These are phyloP conservation scores for Hypsopygia costalis DNA, from an alignment of 2,888 invertebrate species.

Conservation along the genomic window DNA sequence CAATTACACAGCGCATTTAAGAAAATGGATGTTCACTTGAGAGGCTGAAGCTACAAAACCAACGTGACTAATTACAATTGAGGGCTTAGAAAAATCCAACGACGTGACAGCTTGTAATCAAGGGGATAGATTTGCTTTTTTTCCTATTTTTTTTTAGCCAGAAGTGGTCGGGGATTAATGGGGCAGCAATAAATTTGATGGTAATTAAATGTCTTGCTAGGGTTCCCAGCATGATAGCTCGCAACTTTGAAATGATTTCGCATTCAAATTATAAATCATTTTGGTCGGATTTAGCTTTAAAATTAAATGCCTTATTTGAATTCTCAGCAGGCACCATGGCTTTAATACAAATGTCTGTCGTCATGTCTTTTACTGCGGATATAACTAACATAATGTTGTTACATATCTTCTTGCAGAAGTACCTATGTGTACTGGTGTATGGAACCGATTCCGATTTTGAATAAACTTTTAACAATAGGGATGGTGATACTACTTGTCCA, in stretches of 20 bases:
- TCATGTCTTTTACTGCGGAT: no score
- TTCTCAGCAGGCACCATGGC: slow-evolving; percentile 4
- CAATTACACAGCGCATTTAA: slow-evolving; percentile 70
- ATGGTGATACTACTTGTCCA: no score
- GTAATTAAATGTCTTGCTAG: slow-evolving; percentile 72
- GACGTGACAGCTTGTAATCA: slow-evolving; percentile 79
- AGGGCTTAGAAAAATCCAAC: slow-evolving; percentile 75
- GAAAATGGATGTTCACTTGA: slow-evolving; percentile 70
- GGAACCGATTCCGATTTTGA: no score
- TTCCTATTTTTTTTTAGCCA: slow-evolving; percentile 47
- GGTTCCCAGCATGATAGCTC: slow-evolving; percentile 29
- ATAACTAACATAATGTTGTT: no score
- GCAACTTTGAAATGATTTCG: slow-evolving; percentile 27
- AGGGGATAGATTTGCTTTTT: slow-evolving; percentile 69
- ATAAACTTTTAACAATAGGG: no score
- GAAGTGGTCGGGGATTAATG: slow-evolving; percentile 66
- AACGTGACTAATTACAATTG: slow-evolving; percentile 73
- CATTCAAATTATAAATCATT: slow-evolving; percentile 32
- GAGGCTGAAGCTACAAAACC: slow-evolving; percentile 41
- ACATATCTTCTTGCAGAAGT: no score
- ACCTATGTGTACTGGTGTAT: no score
- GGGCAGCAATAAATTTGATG: slow-evolving; percentile 65
- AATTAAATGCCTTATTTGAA: slow-evolving; percentile 23
- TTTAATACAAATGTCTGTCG: not conserved
- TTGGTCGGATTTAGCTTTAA: slow-evolving; percentile 11